A percentile compares a stretch with the other conserved stretches of the same genome.
phyloP scores from a whole-genome alignment of 2,797 vertebrate species.

The Acanthurus leucopareius region DNA sequence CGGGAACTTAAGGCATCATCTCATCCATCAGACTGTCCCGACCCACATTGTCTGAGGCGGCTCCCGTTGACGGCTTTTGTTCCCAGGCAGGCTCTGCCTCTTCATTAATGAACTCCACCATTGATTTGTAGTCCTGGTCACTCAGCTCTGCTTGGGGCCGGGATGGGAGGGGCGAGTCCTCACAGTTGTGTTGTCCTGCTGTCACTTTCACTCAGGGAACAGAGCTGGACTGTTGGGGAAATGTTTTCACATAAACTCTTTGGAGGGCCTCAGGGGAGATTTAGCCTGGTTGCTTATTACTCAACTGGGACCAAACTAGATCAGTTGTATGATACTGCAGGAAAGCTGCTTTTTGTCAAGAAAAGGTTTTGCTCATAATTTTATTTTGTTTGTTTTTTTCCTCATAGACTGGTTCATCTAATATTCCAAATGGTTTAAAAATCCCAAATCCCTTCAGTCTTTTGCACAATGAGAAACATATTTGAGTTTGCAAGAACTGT shows the following conservation, averaged over 20 bases:
- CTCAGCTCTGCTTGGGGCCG: conserved; percentile 34
- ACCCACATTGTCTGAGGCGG: conserved; percentile 71
- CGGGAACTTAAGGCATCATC: conserved; percentile 58
- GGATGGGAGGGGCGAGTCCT: conserved; percentile 44
- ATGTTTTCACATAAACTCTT: conserved; percentile 8
- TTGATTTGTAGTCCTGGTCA: conserved; percentile 75
- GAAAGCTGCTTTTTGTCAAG: background rate
- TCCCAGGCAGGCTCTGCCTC: conserved; percentile 62
- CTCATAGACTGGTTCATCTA: background rate
- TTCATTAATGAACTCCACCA: conserved; percentile 83
- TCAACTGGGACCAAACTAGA: background rate
- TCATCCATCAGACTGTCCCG: conserved; percentile 71
- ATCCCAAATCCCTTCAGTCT: background rate
- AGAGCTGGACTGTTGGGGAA: conserved; percentile 23
- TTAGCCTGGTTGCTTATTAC: conserved; percentile 9
- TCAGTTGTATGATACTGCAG: background rate
- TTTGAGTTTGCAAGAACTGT: background rate
- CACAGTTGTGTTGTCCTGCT: conserved; percentile 66
- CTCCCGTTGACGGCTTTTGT: conserved; percentile 75
- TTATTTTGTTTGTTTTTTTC: background rate
- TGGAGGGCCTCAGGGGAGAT: background rate
- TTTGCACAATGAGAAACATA: background rate
- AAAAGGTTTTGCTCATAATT: background rate
- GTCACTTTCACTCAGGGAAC: conserved; percentile 71
- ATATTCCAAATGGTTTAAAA: background rate